Evolutionary conservation across 1,140 invertebrate species (phyloP).

Genomic region (Macrobrachium rosenbergii): DNA sequence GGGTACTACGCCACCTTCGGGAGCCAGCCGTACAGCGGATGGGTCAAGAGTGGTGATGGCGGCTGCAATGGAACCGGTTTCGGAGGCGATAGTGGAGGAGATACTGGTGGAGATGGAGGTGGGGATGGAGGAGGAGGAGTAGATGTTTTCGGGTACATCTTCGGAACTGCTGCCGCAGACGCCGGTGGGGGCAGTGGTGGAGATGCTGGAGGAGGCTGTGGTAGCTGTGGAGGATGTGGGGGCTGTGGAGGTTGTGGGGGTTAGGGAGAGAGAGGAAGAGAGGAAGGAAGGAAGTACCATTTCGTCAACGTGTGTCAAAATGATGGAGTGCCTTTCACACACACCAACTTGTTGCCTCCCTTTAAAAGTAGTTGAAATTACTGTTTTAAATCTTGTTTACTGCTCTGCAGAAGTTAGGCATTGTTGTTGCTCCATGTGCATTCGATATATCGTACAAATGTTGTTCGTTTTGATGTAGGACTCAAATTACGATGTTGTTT

Average conservation of each 20-base stretch:
- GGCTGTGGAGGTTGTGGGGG: constrained; percentile 44
- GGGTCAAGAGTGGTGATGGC: constrained; percentile 77
- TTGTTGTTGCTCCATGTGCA: too few species aligned
- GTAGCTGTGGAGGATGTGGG: constrained; percentile 41
- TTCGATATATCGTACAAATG: too few species aligned
- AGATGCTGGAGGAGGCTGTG: constrained; percentile 40
- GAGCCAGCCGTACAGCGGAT: constrained; percentile 96
- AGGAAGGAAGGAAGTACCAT: not conserved
- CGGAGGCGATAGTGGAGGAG: constrained; percentile 24
- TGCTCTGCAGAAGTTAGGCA: too few species aligned
- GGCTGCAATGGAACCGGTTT: constrained; percentile 31
- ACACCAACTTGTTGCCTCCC: not conserved
- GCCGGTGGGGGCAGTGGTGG: constrained; percentile 41
- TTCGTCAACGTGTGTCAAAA: not conserved
- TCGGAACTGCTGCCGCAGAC: constrained; percentile 36
- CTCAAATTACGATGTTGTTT: too few species aligned
- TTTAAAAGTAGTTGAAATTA: not conserved
- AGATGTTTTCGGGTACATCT: constrained; percentile 45
- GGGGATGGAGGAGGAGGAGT: constrained; percentile 38
- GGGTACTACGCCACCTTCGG: constrained; percentile 73
- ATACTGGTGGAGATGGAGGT: constrained; percentile 19
- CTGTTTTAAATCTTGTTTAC: not conserved
- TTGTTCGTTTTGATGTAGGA: too few species aligned
- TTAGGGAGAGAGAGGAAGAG: not conserved
- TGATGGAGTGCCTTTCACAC: too few species aligned